Base-by-base conservation (phyloP, 2,113 vertebrate genomes). In the Ptychochromis oligacanthus region DNA sequence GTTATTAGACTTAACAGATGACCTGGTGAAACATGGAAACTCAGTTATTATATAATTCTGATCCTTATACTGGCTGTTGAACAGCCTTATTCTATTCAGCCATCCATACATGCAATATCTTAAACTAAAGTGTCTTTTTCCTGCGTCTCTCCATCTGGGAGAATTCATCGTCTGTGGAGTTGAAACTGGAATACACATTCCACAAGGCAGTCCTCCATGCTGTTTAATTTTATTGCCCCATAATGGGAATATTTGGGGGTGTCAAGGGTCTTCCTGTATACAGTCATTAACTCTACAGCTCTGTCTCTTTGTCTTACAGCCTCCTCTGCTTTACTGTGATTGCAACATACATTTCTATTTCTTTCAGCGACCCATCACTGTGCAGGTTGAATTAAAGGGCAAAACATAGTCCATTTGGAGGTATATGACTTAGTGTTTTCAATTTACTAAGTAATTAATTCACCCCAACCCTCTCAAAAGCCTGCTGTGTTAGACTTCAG, bases 161-260 rank as follows among this genome's bases (percentile, higher is more conserved):
- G 18, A 56, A 61, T 64, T 58, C 75, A 22, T 87, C 89, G 85
- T 92, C 87, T 70, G 4, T 82, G 86, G 82, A 92, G 84, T 89
- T 92, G 91, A 92, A 92, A 59, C 75, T 4, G 86, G 61, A 83
- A 78, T 52, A 6, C 10, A 56, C 20, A 5, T 36, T 80, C 76
- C 78, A 77, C 75, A 49, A 77, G 46, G 76, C 24, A 5, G 40
- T 79, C 81, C 54, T 87, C 79, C 70, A 64, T 20, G 83, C 58
- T 20, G 36, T 90, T 91, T 82, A 24, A 74, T 87, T 90, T 87
- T 83, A 89, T 75, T 61, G 64, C 28, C 70, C 17, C 2, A 20
- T 83, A 77, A 72, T 81, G 34, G 61, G 56, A 88, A 74, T 14
- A 56, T 11, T 38, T 56, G 17, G 40, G 24, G 46, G 24, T 18